These are phyloP conservation scores for Chelonoidis abingdonii DNA, from an alignment of 2,113 vertebrate species.

Conservation along the genomic window DNA sequence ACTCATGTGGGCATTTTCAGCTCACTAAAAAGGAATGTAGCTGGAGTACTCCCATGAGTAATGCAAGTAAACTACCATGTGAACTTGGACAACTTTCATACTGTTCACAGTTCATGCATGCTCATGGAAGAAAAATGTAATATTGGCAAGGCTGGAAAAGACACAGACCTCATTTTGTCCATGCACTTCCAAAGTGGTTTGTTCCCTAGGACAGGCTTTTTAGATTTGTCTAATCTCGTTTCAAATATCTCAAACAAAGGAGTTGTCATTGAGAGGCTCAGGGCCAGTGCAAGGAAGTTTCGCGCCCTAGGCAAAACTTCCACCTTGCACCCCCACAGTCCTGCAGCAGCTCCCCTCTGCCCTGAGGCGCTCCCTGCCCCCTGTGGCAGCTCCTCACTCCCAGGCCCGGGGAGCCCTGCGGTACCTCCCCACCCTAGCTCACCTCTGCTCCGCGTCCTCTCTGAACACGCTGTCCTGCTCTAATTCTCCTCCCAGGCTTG, in stretches of 20 bases:
- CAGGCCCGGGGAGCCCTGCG: no score
- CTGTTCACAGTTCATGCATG: conserved; percentile 19
- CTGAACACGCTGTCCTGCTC: no score
- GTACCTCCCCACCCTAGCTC: no score
- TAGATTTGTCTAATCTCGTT: not conserved
- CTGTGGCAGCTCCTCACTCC: no score
- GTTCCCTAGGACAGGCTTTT: not conserved
- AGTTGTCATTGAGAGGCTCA: not conserved
- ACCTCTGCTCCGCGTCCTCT: no score
- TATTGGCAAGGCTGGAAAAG: not conserved
- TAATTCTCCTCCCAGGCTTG: no score
- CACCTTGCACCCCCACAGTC: no score
- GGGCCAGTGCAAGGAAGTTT: no score
- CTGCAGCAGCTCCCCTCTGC: no score
- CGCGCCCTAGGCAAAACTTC: no score
- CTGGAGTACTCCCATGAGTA: conserved; percentile 36
- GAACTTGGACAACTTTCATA: conserved; percentile 46
- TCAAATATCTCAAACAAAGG: conserved; percentile 30
- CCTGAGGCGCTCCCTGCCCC: no score
- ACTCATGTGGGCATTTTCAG: conserved; percentile 57
- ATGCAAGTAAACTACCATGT: conserved; percentile 14
- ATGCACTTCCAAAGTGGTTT: not conserved
- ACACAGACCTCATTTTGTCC: not conserved
- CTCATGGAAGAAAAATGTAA: conserved; percentile 47
- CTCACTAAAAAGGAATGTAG: conserved; percentile 56